Percentiles rank a stretch among this genome's conserved stretches.
Conservation (phyloP, 2,797 vertebrate genomes). For the Clamator glandarius region DNA sequence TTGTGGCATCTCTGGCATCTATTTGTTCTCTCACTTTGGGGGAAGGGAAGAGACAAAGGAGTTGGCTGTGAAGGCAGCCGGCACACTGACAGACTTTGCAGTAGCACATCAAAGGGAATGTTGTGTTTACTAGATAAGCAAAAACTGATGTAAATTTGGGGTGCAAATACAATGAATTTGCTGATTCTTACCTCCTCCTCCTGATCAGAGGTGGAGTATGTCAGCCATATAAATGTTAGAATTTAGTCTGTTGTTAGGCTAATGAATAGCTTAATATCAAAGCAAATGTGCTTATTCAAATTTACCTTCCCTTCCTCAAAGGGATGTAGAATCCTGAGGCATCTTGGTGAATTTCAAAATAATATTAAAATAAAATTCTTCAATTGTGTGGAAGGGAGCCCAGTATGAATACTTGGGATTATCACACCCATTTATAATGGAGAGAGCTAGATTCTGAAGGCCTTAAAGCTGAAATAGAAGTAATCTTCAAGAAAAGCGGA, state of each 20-base stretch:
- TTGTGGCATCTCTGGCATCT: conserved; percentile 70
- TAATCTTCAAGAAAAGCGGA: conserved; percentile 10
- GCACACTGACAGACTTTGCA: conserved; percentile 17
- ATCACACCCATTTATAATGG: not conserved
- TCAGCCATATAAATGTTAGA: not conserved
- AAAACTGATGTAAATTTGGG: conserved; percentile 23
- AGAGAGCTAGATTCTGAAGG: not conserved
- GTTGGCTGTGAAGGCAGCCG: conserved; percentile 59
- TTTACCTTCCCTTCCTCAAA: not conserved
- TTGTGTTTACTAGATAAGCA: conserved; percentile 45
- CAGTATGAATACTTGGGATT: not conserved
- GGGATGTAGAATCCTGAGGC: not conserved
- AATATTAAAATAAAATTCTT: not conserved
- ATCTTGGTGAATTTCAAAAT: not conserved
- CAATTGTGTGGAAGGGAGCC: not conserved
- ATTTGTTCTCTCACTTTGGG: conserved; percentile 68
- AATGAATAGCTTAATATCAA: not conserved
- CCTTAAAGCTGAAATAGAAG: conserved; percentile 35
- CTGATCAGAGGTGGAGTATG: not conserved
- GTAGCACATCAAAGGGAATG: conserved; percentile 40
- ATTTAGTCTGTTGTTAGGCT: not conserved
- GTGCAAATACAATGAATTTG: conserved; percentile 31
- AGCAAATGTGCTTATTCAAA: not conserved
- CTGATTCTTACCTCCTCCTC: not conserved
- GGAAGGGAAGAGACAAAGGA: conserved; percentile 67